Evolutionary conservation across 2,888 invertebrate species (phyloP).

Genomic region (Eristalis pertinax): DNA sequence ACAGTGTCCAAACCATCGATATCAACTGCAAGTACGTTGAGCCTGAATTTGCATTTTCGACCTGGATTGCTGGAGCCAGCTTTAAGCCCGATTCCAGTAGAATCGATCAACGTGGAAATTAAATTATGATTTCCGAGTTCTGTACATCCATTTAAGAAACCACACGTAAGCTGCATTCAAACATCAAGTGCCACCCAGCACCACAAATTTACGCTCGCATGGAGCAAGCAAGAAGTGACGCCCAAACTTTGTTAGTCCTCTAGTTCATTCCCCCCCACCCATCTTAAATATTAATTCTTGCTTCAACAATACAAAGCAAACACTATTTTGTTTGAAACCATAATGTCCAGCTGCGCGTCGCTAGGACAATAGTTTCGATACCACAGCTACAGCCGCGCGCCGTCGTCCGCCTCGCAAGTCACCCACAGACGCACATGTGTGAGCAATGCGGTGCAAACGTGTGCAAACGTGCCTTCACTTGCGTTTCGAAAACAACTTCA

Average conservation of each 20-base stretch:
- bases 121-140: background rate
- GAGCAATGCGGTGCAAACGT: conserved; percentile 1
- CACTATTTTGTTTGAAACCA: conserved; percentile 39
- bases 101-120: background rate
- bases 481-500: conserved; percentile 61
- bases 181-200: background rate
- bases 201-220: background rate
- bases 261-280: background rate
- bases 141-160: background rate
- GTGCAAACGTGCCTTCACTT: conserved; percentile 56
- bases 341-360: conserved; percentile 50
- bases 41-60: too few relatives aligned
- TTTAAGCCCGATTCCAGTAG: too few relatives aligned
- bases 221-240: background rate
- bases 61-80: too few relatives aligned
- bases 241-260: background rate
- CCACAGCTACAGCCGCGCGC: background rate
- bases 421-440: background rate
- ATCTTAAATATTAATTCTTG: conserved; percentile 37
- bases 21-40: too few relatives aligned
- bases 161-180: background rate
- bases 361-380: conserved; percentile 17
- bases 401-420: background rate
- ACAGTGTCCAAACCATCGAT: too few relatives aligned
- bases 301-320: conserved; percentile 47